Percentiles rank a stretch among this genome's conserved stretches.
These are phyloP conservation scores for Spodoptera litura DNA, from an alignment of 1,140 invertebrate genomes.

Conservation along the genomic window DNA sequence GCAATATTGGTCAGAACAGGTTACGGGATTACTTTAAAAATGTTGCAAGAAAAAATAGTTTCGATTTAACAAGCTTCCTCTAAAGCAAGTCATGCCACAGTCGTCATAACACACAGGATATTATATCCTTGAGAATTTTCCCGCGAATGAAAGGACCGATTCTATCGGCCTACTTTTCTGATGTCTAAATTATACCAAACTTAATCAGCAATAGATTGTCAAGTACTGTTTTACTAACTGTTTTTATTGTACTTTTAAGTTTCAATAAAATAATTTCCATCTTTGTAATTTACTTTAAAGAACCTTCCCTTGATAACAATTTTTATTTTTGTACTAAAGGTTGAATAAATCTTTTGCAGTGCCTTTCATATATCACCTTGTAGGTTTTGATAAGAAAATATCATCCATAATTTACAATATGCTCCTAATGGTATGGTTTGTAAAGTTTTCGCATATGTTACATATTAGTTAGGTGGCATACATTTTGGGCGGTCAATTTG, in stretches of 20 bases:
- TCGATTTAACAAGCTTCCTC: too few relatives aligned
- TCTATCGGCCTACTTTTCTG: not conserved
- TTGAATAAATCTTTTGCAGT: not conserved
- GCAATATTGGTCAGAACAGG: too few relatives aligned
- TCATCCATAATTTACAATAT: not conserved
- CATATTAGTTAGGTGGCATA: slow-evolving; percentile 20
- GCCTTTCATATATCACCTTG: slow-evolving; percentile 12
- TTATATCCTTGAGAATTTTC: not conserved
- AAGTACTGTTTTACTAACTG: too few relatives aligned
- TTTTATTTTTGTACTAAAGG: slow-evolving; percentile 2
- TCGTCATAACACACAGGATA: not conserved
- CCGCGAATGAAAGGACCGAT: not conserved
- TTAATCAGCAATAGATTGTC: not conserved
- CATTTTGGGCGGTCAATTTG: slow-evolving; percentile 36
- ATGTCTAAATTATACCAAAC: not conserved
- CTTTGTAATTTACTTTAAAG: not conserved
- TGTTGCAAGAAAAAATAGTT: too few relatives aligned
- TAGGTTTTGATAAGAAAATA: not conserved
- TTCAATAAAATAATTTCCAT: not conserved
- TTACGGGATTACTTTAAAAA: too few relatives aligned
- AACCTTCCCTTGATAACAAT: not conserved
- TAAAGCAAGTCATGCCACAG: not conserved
- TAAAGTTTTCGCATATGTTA: slow-evolving; percentile 24
- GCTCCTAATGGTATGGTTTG: not conserved
- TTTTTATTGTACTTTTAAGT: not conserved